Evolutionary conservation across 2,113 vertebrate species (phyloP), one percentile per base, ranked within the genome.

Genomic region (Corythornis vintsioides): DNA sequence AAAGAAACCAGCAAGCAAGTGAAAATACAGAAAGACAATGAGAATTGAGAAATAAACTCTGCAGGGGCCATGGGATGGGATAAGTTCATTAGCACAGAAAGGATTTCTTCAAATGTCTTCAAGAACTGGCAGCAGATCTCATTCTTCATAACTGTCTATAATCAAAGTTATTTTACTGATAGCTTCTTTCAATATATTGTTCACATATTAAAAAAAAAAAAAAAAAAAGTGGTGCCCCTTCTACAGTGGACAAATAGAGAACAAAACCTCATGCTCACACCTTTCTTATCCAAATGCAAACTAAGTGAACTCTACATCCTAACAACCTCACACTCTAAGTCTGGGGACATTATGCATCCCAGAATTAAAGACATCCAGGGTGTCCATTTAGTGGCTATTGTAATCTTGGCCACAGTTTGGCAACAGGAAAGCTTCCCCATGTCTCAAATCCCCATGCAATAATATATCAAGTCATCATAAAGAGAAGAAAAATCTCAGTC

Each of bases 41-140:
- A 79, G 33, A 93, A 35, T 55, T 92, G 81, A 87, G 91, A 95
- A 93, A 94, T 45, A 86, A 86, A 75, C 77, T 81, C 84, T 61
- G 65, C 65, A 65, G 80, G 61, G n/a, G 45, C 48, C 33, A 60
- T 50, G 76, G 48, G 38, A 90, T 45, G 50, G 66, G 45, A 2
- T 33, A 90, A 78, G 20, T 38, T 90, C 45, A 67, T 90, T 78
- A 84, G 57, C 59, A 78, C 35, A 78, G 76, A 81, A 90, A 90
- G 40, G 48, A 82, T 17, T 73, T 90, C 42, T 47, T 65, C 42
- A 79, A 86, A 75, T 55, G 67, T 69, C 74, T 89, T 79, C 87
- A 70, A 52, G 45, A 89, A 55, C 63, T 88, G 70, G 82, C 78
- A 93, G 29, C 3, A 76, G 33, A 47, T 76, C 31, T 83, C 25